Conservation (phyloP, 1,140 invertebrate genomes). For the Drosophila seguyi region DNA sequence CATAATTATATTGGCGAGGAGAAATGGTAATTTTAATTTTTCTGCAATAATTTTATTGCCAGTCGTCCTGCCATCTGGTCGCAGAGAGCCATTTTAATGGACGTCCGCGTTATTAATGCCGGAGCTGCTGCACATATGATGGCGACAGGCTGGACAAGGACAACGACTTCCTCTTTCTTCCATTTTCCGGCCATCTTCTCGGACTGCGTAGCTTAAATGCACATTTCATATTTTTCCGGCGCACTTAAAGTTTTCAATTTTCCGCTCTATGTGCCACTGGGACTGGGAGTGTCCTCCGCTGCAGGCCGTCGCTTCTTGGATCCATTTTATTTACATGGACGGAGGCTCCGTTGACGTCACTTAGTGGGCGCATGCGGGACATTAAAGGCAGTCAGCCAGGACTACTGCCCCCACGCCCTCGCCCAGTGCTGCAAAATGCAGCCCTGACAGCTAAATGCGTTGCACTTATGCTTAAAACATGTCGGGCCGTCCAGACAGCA, state of each 20-base stretch:
- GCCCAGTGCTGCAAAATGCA: constrained; percentile 44
- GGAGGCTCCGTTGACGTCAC: constrained; percentile 46
- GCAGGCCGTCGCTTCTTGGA: constrained; percentile 39
- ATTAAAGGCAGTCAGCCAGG: constrained; percentile 71
- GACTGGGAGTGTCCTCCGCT: constrained; percentile 18
- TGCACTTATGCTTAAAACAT: constrained; percentile 84
- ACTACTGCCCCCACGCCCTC: constrained; percentile 4
- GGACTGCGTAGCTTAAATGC: constrained; percentile 42
- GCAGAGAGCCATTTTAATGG: constrained; percentile 68
- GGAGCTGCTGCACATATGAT: constrained; percentile 47
- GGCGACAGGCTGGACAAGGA: constrained; percentile 16
- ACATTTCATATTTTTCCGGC: constrained; percentile 70
- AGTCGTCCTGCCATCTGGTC: constrained; percentile 31
- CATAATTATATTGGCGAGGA: constrained; percentile 37
- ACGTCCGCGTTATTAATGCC: constrained; percentile 68
- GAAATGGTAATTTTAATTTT: constrained; percentile 66
- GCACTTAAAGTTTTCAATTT: constrained; percentile 75
- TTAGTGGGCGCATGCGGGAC: constrained; percentile 49
- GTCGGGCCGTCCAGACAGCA: constrained; percentile 76
- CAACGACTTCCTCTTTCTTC: constrained; percentile 24
- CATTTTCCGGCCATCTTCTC: constrained; percentile 33
- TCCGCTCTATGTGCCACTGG: constrained; percentile 34
- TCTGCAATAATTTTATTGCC: constrained; percentile 70
- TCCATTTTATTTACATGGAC: constrained; percentile 69
- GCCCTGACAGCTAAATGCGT: constrained; percentile 80